Percentiles rank a stretch among this genome's conserved stretches.
These are phyloP conservation scores for Gulo gulo DNA, from an alignment of 2,113 vertebrate genomes.

Conservation along the genomic window DNA sequence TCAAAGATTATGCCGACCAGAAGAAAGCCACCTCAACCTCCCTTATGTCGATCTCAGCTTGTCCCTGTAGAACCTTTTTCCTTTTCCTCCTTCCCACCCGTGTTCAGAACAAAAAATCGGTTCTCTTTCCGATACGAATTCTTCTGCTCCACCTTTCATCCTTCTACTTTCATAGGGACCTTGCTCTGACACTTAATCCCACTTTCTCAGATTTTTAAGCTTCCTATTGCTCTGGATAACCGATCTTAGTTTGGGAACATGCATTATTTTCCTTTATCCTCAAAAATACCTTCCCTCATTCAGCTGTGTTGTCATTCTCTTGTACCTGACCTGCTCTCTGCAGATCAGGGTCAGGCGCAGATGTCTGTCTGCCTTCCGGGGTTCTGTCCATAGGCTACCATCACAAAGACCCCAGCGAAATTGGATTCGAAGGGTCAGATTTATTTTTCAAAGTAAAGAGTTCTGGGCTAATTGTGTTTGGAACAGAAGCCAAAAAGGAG, in stretches of 20 bases:
- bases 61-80: not conserved
- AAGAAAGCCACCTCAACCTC: not conserved
- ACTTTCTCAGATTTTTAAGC: slow-evolving; percentile 28
- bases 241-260: not conserved
- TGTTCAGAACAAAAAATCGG: not conserved
- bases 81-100: not conserved
- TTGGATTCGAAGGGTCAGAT: slow-evolving; percentile 47
- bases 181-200: not conserved
- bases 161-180: not conserved
- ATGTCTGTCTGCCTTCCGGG: not conserved
- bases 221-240: not conserved
- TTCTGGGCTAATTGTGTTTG: slow-evolving; percentile 57
- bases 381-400: not conserved
- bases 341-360: not conserved
- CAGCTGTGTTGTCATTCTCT: not conserved
- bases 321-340: not conserved
- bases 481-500: slow-evolving; percentile 30
- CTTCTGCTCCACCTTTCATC: not conserved
- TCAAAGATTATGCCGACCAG: not conserved
- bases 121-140: not conserved
- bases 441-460: slow-evolving; percentile 40
- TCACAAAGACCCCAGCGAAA: slow-evolving; percentile 20
- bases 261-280: slow-evolving; percentile 44
- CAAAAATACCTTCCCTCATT: not conserved
- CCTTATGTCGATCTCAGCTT: not conserved